Conservation (phyloP, 2,113 vertebrate genomes). For the Ahaetulla prasina region DNA sequence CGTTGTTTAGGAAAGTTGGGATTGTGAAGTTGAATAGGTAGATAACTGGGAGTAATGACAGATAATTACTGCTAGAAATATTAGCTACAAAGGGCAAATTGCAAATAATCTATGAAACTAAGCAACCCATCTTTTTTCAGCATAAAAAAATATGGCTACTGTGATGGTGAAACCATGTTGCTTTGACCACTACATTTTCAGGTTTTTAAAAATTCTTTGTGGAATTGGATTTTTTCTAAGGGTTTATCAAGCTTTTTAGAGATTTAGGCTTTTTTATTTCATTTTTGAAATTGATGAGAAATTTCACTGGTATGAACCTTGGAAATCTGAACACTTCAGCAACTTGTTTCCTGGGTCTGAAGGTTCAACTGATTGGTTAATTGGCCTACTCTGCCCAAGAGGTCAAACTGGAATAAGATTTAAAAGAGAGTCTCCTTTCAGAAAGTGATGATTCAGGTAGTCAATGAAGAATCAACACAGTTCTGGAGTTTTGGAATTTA, state of each 20-base stretch:
- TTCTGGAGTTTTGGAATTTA: not conserved
- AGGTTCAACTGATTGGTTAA: not conserved
- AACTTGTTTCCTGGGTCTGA: not conserved
- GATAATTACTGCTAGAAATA: not conserved
- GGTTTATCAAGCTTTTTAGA: not conserved
- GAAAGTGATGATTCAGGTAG: not conserved
- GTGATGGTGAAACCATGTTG: not conserved
- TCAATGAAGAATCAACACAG: not conserved
- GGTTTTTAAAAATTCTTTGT: not conserved
- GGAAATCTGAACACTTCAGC: not conserved
- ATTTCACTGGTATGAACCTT: not conserved
- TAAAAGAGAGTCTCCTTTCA: not conserved
- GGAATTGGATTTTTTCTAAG: not conserved
- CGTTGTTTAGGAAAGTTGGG: not conserved
- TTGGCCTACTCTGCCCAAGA: not conserved
- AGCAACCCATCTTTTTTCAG: not conserved
- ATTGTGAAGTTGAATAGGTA: not conserved
- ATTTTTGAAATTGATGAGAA: not conserved
- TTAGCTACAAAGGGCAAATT: not conserved
- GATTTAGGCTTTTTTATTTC: not conserved
- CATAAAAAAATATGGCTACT: not conserved
- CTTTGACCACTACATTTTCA: not conserved
- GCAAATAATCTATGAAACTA: not conserved
- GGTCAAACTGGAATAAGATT: not conserved
- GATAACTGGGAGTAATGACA: not conserved